A percentile compares a stretch with the other conserved stretches of the same genome.
These are phyloP conservation scores for Danio jaintianensis DNA, from an alignment of 2,797 vertebrate genomes.

Conservation along the genomic window DNA sequence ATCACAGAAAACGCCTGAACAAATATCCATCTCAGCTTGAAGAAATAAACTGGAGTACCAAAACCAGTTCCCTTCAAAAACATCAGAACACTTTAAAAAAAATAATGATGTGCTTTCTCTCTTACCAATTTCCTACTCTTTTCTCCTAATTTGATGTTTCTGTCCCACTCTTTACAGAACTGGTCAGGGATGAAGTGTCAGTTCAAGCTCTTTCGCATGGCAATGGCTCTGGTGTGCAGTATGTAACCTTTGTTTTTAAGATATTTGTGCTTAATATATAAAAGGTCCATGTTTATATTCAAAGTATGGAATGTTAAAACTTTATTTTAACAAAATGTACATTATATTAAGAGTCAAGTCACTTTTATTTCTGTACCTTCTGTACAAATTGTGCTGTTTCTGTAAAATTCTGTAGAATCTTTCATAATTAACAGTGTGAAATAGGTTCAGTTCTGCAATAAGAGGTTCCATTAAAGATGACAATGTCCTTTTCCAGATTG, in stretches of 20 bases:
- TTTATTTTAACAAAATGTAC: no score
- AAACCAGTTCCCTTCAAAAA: conserved; percentile 12
- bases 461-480: no score
- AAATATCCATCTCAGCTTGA: conserved; percentile 5
- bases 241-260: conserved; percentile 74
- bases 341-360: no score
- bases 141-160: conserved; percentile 25
- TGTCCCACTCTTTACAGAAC: conserved; percentile 78
- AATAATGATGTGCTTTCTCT: conserved; percentile 6
- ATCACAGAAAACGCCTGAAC: conserved; percentile 3
- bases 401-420: no score
- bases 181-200: conserved; percentile 99
- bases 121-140: conserved; percentile 25
- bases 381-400: no score
- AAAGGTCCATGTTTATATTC: no score
- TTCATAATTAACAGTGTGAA: no score
- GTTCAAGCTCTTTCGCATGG: conserved; percentile 97
- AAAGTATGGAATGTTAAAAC: no score
- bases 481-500: no score
- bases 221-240: conserved; percentile 97
- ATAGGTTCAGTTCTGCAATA: no score
- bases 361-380: no score
- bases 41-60: neutral
- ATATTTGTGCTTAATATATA: no score
- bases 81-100: neutral